Evolutionary conservation across 2,888 invertebrate species (phyloP), one percentile per base, ranked within the genome.

Genomic region (Cephus runcator): DNA sequence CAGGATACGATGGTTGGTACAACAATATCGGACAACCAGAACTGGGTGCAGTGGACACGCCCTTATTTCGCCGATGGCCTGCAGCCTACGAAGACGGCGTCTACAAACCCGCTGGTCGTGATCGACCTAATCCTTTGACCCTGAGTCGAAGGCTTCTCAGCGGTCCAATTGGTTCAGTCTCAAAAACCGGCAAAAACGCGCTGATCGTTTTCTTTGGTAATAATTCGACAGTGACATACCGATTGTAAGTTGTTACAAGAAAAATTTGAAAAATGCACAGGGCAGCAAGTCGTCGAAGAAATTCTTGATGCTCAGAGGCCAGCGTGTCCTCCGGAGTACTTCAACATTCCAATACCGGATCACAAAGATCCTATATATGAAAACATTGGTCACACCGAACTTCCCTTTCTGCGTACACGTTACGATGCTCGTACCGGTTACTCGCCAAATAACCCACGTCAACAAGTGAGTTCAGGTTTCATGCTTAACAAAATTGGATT

Each of bases 251-350:
- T 2, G 2, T 69, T 31, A 33, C 15, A 69, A 23, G 4, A 15
- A 11, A 9, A 56, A 23, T 23, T 56, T 23, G 9, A 56, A 56
- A 23, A 56, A 56, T 9, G 35, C 34, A 0, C 81, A 94, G 93
- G 94, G 73, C 94, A 94, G 87, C 94, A 94, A 89, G 92, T 94
- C 1, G 94, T 94, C 15, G 94, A 94, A 85, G 94, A 94, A 90
- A 93, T 94, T 79, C 86, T 94, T 73, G 94, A 94, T 89, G 93
- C 94, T 1, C 93, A 94, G 87, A 89, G 93, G 83, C 92, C 93
- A n/a, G 93, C 93, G 23, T 94, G 94, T 89, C 94, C 94, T 12
- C 93, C 93, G 0, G 94, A 94, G 87, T 94, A 94, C 85, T 93
- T 94, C 84, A 94, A 94, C 84, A 93, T 94, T 74, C 82, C 88